Evolutionary conservation across 2,113 vertebrate species (phyloP).

Genomic region (Zapus hudsonius): DNA sequence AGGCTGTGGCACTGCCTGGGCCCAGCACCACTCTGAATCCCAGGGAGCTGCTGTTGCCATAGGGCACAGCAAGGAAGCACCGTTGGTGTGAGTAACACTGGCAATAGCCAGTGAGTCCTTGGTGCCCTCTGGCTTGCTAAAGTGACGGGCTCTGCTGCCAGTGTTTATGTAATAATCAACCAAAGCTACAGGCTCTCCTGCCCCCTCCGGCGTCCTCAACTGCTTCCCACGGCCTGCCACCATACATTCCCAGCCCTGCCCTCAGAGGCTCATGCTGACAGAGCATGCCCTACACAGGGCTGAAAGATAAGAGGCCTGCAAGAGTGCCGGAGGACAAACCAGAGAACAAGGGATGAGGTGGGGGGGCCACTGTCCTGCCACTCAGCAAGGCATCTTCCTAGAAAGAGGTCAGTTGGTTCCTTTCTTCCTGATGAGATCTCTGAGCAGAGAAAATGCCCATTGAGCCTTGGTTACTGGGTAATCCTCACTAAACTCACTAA

Average conservation of each 20-base stretch:
- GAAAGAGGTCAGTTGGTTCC: background rate
- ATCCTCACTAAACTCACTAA: background rate
- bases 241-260: background rate
- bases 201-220: background rate
- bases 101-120: constrained; percentile 53
- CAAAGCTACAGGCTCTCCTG: background rate
- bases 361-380: background rate
- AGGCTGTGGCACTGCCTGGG: constrained; percentile 29
- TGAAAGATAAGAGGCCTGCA: background rate
- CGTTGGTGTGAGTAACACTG: constrained; percentile 67
- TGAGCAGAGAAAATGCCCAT: background rate
- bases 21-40: constrained; percentile 53
- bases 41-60: constrained; percentile 70
- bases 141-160: background rate
- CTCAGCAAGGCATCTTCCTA: background rate
- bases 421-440: background rate
- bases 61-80: constrained; percentile 66
- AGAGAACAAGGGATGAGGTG: background rate
- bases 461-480: background rate
- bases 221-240: background rate
- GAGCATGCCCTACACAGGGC: background rate
- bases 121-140: constrained; percentile 47
- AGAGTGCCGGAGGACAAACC: background rate
- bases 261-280: background rate
- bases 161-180: background rate